Percentiles rank a stretch among this genome's conserved stretches.
Conservation (phyloP, 2,797 vertebrate genomes). For the Sciurus vulgaris region DNA sequence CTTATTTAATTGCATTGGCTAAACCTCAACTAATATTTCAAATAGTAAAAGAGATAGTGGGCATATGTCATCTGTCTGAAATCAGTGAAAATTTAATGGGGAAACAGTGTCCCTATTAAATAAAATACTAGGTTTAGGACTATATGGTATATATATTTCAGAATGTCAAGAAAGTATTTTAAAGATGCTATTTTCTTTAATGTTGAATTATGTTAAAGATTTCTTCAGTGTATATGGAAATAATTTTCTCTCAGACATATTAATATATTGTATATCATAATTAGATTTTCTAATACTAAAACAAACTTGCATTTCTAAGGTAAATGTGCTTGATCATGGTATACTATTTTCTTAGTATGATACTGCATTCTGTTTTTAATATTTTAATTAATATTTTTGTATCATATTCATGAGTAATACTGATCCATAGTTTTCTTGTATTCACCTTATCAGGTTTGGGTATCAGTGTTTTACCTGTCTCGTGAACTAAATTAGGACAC, state of each 20-base stretch:
- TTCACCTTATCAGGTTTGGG: not conserved
- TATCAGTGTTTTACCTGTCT: not conserved
- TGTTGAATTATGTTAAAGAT: constrained; percentile 8
- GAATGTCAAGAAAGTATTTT: constrained; percentile 55
- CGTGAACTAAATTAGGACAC: constrained; percentile 14
- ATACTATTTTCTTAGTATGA: not conserved
- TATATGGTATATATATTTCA: not conserved
- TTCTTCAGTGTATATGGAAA: constrained; percentile 13
- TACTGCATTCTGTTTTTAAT: not conserved
- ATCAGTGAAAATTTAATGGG: not conserved
- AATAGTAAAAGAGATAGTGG: not conserved
- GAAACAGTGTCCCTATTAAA: not conserved
- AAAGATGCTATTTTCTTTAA: constrained; percentile 1
- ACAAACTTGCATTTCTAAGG: constrained; percentile 36
- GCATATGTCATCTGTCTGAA: not conserved
- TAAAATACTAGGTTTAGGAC: not conserved
- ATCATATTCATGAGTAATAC: not conserved
- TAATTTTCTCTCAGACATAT: not conserved
- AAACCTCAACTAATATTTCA: constrained; percentile 16
- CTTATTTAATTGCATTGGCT: constrained; percentile 17
- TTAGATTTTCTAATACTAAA: constrained; percentile 1
- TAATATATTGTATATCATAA: not conserved
- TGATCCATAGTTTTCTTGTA: not conserved
- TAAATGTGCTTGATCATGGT: constrained; percentile 17
- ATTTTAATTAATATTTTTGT: constrained; percentile 13